phyloP scores from a whole-genome alignment of 2,888 invertebrate genomes.

The Drosophila tripunctata region DNA sequence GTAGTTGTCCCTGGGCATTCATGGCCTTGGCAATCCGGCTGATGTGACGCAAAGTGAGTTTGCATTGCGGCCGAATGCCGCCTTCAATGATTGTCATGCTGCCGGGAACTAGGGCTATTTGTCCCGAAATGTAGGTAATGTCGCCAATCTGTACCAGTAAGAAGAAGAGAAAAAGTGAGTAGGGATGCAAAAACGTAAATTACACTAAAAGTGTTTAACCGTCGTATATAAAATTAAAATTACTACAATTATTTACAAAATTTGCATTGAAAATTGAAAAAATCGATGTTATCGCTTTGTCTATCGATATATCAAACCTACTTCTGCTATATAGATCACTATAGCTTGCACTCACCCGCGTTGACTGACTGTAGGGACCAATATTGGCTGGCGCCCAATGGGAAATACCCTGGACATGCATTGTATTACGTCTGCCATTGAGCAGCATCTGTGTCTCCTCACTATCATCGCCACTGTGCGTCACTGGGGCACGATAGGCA shows the following conservation, averaged over 20 bases:
- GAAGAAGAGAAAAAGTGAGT: no score
- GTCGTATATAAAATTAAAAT: no score
- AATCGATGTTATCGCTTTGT: no score
- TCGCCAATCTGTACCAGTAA: conserved; percentile 91
- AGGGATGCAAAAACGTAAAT: no score
- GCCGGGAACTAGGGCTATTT: conserved; percentile 95
- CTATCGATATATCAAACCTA: no score
- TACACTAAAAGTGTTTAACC: no score
- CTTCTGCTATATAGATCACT: not conserved
- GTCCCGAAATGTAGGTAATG: conserved; percentile 94
- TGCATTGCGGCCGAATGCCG: conserved; percentile 92
- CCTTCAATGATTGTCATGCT: conserved; percentile 90
- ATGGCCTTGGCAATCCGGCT: conserved; percentile 92
- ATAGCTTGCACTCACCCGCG: conserved; percentile 87
- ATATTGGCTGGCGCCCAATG: conserved; percentile 99
- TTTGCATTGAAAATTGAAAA: no score
- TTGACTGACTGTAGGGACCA: conserved; percentile 97
- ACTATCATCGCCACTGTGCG: conserved; percentile 52
- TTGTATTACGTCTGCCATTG: conserved; percentile 87
- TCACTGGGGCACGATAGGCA: conserved; percentile 85
- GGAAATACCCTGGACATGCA: conserved; percentile 97
- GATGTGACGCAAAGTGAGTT: conserved; percentile 93
- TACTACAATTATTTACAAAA: no score
- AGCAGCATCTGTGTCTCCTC: conserved; percentile 58
- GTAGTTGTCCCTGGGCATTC: conserved; percentile 89